Base-by-base conservation (phyloP, 2,888 invertebrate genomes). In the Protophormia terraenovae region DNA sequence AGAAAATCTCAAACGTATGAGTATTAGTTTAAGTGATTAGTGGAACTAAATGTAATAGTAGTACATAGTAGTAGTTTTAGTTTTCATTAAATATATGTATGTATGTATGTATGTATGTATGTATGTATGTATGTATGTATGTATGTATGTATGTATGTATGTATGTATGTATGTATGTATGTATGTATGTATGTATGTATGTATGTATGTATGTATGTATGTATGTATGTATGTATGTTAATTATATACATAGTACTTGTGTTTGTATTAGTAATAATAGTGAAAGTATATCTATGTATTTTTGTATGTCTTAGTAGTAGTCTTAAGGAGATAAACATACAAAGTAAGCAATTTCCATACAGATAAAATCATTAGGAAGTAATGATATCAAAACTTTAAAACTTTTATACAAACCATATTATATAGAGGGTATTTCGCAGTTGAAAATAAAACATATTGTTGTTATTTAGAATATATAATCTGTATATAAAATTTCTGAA, bases 11-110 rank as follows among this genome's bases (percentile, higher is more conserved):
- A 19, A 47, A 58, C 66, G 60, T 55, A 55, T 47, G 19, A 29
- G 64, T 71, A 66, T 71, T 27, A 83, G 76, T 71, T 82, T 47
- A 82, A 76, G 77, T 77, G 82, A 83, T 83, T 83, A 83, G 82
- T 64, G 69, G 24, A 81, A 62, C 55, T 73, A 67, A 75, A 75
- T 69, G 53, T 60, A 47, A n/a, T 27, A 24, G 24, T 12, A 62
- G 24, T 53, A 32, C 14, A 22, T 8, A 24, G n/a, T 22, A 14
- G 12, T 53, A 41, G 58, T 67, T 81, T 64, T 50, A 58, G 58
- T 60, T 53, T 64, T 2, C 6, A 53, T 16, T 45, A 67, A 67
- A 29, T 77, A 41, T 67, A 0, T 8, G 27, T 32, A 1, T 45
- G 8, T 45, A 10, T 22, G 12, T 75, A 10, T 55, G 5, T 55